Conservation (phyloP, 1,140 invertebrate genomes). For the Galendromus occidentalis region DNA sequence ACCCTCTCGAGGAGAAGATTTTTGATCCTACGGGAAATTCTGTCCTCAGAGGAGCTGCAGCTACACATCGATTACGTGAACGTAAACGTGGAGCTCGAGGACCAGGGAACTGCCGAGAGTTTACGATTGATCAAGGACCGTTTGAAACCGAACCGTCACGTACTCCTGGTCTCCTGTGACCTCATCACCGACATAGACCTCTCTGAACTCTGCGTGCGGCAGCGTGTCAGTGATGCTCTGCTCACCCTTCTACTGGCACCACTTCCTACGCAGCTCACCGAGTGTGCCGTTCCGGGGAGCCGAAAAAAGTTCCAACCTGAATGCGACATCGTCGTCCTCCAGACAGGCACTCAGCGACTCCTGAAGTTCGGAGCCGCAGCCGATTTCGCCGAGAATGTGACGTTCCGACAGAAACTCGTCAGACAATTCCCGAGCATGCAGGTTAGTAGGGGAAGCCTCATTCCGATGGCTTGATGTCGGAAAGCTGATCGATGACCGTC, state of each 20-base stretch:
- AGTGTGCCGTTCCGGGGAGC: not conserved
- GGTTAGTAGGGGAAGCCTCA: not conserved
- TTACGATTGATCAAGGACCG: not conserved
- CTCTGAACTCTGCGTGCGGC: not conserved
- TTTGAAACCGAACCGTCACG: not conserved
- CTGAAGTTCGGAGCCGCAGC: not conserved
- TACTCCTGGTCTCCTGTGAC: not conserved
- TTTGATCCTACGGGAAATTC: not conserved
- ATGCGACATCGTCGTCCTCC: not conserved
- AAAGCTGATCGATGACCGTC: too few species aligned
- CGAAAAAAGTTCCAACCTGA: conserved; percentile 8
- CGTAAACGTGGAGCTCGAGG: not conserved
- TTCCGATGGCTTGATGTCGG: too few species aligned
- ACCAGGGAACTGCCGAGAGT: not conserved
- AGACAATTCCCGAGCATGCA: not conserved
- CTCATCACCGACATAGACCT: not conserved
- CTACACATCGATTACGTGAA: not conserved
- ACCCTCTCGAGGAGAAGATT: too few species aligned
- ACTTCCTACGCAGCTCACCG: not conserved
- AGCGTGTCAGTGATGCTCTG: not conserved
- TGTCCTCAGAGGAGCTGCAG: not conserved
- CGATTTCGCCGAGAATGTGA: not conserved
- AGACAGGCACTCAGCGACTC: not conserved
- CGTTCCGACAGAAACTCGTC: not conserved
- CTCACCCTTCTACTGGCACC: not conserved